These are phyloP conservation scores for Clinocottus analis DNA, from an alignment of 2,113 vertebrate genomes.

Conservation along the genomic window DNA sequence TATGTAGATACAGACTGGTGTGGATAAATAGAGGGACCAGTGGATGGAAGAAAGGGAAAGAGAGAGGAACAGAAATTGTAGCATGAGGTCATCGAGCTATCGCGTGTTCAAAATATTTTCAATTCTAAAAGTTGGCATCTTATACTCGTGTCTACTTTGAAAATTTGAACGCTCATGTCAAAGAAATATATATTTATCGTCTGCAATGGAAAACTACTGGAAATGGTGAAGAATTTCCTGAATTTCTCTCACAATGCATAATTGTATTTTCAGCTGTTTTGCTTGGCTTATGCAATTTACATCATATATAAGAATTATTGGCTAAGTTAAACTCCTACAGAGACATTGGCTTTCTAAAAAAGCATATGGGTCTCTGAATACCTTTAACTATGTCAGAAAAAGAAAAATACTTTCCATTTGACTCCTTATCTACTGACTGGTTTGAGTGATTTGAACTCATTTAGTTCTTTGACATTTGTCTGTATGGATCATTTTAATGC, in stretches of 20 bases:
- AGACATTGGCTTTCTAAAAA: neutral
- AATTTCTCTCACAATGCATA: neutral
- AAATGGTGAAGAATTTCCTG: neutral
- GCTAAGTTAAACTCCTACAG: neutral
- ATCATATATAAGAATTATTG: slow-evolving; percentile 7
- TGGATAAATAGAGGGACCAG: slow-evolving; percentile 1
- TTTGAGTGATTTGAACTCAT: slow-evolving; percentile 1
- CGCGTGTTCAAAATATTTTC: neutral
- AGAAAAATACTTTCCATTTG: neutral
- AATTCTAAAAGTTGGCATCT: neutral
- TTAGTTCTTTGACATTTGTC: neutral
- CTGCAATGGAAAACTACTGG: slow-evolving; percentile 26
- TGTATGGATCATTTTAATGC: neutral
- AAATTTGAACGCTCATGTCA: neutral
- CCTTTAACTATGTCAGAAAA: neutral
- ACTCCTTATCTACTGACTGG: neutral
- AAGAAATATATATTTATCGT: slow-evolving; percentile 23
- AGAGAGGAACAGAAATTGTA: neutral
- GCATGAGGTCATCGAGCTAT: neutral
- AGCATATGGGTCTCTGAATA: neutral
- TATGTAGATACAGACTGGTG: neutral
- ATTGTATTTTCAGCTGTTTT: slow-evolving; percentile 8
- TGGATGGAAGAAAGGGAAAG: neutral
- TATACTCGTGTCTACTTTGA: neutral
- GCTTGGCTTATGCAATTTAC: neutral